Evolutionary conservation across 2,888 invertebrate genomes (phyloP).

Genomic region (Coelinius sp.): DNA sequence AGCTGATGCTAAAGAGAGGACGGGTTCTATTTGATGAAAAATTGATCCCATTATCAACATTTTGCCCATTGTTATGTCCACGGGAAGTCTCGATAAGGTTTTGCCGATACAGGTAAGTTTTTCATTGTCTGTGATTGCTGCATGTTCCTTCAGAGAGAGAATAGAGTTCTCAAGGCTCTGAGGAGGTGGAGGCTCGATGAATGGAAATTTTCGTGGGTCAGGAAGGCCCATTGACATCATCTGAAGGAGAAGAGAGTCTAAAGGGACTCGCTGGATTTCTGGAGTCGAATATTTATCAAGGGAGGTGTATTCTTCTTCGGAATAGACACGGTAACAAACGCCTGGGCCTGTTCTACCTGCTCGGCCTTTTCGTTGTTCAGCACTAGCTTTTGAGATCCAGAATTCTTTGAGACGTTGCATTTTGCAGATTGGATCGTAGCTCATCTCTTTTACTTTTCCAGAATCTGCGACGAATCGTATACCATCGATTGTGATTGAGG

Average conservation of each 20-base stretch:
- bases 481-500: constrained; percentile 98
- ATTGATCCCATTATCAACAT: constrained; percentile 94
- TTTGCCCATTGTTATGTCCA: constrained; percentile 96
- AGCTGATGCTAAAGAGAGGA: constrained; percentile 90
- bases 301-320: constrained; percentile 84
- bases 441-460: constrained; percentile 98
- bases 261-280: constrained; percentile 93
- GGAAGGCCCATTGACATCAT: constrained; percentile 96
- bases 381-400: constrained; percentile 97
- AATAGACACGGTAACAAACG: constrained; percentile 91
- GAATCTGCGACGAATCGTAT: constrained; percentile 97
- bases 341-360: constrained; percentile 97
- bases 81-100: constrained; percentile 90
- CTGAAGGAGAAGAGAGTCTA: constrained; percentile 91
- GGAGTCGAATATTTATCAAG: constrained; percentile 91
- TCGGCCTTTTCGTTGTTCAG: constrained; percentile 96
- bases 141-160: constrained; percentile 88
- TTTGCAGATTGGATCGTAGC: constrained; percentile 90
- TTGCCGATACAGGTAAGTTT: constrained; percentile 89
- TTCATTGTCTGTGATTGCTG: constrained; percentile 84
- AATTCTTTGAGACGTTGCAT: constrained; percentile 94
- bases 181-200: constrained; percentile 91
- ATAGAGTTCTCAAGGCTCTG: constrained; percentile 91
- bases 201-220: constrained; percentile 93
- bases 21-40: constrained; percentile 89